Evolutionary conservation across 2,797 vertebrate species (phyloP).

Genomic region (Champsocephalus gunnari): DNA sequence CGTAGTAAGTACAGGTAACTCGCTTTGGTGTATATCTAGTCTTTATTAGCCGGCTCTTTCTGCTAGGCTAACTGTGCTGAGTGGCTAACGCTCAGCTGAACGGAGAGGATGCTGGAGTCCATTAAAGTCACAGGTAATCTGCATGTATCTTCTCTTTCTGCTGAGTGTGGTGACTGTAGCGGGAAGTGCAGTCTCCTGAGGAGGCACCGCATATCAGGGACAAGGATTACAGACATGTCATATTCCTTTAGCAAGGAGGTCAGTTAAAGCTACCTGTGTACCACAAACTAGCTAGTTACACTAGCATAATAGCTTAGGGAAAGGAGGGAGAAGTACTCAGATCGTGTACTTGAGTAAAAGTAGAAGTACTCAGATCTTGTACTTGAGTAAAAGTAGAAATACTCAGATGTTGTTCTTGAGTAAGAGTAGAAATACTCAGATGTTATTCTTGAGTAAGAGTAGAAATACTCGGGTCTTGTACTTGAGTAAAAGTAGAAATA

Average conservation of each 20-base stretch:
- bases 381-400: too few relatives aligned
- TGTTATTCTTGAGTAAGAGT: too few relatives aligned
- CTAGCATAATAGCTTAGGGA: not conserved
- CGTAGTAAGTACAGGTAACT: not conserved
- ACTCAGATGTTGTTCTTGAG: too few relatives aligned
- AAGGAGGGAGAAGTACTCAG: not conserved
- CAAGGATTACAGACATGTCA: not conserved
- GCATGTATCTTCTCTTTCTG: not conserved
- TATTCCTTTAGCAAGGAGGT: not conserved
- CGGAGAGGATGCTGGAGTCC: constrained; percentile 76
- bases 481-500: too few relatives aligned
- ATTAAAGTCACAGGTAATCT: constrained; percentile 80
- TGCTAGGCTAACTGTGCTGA: constrained; percentile 18
- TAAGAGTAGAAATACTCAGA: too few relatives aligned
- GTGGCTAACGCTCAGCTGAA: not conserved
- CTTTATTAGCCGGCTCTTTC: constrained; percentile 17
- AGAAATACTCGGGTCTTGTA: too few relatives aligned
- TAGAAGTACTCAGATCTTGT: not conserved
- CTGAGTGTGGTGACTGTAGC: not conserved
- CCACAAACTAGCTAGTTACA: not conserved
- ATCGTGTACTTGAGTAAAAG: too few relatives aligned
- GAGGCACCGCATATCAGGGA: not conserved
- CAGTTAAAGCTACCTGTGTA: not conserved
- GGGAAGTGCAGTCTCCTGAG: not conserved
- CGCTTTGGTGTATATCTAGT: not conserved